phyloP scores from a whole-genome alignment of 2,888 invertebrate species.

The Chalcosyrphus nemorum region DNA sequence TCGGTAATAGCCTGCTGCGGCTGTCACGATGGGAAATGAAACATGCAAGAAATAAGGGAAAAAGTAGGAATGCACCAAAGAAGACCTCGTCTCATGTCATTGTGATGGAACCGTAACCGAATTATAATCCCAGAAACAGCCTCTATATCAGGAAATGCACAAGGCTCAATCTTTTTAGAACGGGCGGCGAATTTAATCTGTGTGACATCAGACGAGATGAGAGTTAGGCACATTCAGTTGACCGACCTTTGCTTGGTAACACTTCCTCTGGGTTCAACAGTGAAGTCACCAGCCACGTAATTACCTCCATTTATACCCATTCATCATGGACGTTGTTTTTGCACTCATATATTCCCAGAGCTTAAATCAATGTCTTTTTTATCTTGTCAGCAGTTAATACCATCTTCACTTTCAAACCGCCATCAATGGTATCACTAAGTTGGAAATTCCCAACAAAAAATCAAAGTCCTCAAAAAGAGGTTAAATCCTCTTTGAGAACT shows the following conservation, averaged over 20 bases:
- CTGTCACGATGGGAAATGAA: no score
- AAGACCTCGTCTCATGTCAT: no score
- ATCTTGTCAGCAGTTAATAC: constrained; percentile 1
- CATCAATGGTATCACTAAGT: neutral
- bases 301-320: neutral
- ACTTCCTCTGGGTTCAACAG: neutral
- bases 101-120: no score
- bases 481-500: neutral
- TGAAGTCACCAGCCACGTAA: neutral
- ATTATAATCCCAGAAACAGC: no score
- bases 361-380: neutral
- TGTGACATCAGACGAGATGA: no score
- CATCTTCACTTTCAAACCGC: neutral
- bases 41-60: no score
- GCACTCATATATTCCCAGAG: neutral
- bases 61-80: no score
- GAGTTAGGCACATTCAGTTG: no score
- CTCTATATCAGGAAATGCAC: no score
- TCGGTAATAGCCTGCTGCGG: no score
- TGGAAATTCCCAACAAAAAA: neutral
- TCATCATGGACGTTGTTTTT: neutral
- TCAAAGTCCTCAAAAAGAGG: constrained; percentile 7
- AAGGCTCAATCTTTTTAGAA: no score
- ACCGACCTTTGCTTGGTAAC: neutral
- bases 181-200: no score